Evolutionary conservation across 2,888 invertebrate species (phyloP).

Genomic region (Acronicta leporina): DNA sequence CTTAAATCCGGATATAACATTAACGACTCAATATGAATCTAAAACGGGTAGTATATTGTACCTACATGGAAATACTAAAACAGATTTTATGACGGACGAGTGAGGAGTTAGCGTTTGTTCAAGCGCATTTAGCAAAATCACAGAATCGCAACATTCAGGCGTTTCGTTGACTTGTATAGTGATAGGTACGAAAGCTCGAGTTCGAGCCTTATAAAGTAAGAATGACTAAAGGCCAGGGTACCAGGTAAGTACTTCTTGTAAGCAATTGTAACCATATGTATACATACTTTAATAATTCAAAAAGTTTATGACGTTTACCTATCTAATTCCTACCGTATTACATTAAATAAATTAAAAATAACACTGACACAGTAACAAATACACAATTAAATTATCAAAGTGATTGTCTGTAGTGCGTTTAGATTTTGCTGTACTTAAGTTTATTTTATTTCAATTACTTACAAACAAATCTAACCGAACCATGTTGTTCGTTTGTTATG

Average conservation of each 20-base stretch:
- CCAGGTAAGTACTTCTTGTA: neutral
- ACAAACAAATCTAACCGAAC: no score
- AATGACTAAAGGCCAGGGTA: neutral
- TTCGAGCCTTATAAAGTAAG: neutral
- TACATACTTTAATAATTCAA: no score
- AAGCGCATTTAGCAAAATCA: constrained; percentile 37
- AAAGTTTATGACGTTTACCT: no score
- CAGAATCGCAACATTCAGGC: constrained; percentile 36
- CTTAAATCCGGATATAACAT: constrained; percentile 12
- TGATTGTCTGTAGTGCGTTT: no score
- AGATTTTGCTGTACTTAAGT: no score
- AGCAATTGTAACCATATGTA: neutral
- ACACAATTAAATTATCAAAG: no score
- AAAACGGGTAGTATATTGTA: constrained; percentile 30
- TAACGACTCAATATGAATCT: constrained; percentile 16
- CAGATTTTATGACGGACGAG: constrained; percentile 39
- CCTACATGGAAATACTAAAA: constrained; percentile 37
- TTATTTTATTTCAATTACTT: no score
- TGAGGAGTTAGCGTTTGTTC: constrained; percentile 20
- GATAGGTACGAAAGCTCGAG: neutral
- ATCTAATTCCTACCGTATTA: no score
- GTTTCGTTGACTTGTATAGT: constrained; percentile 17
- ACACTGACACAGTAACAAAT: no score
- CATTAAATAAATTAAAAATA: no score
- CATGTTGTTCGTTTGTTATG: no score